A percentile compares a stretch with the other conserved stretches of the same genome.
Conservation (phyloP, 2,113 vertebrate species). For the Tamias sibiricus region DNA sequence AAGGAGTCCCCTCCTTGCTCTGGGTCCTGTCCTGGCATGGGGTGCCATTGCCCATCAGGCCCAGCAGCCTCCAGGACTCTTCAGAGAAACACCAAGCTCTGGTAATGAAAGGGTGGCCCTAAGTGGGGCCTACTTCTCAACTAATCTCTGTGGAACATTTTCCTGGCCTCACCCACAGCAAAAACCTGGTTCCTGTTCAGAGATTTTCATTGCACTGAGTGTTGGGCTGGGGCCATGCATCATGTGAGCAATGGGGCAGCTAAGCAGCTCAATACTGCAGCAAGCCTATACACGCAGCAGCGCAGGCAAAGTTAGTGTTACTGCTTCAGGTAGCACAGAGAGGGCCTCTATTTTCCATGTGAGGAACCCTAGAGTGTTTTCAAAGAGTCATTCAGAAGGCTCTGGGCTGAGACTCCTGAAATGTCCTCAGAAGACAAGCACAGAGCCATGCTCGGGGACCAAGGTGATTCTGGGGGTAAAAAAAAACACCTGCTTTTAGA, state of each 20-base stretch:
- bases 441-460: not conserved
- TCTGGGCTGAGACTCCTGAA: not conserved
- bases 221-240: not conserved
- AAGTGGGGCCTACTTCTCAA: not conserved
- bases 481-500: not conserved
- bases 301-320: rapidly evolving
- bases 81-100: not conserved
- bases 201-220: not conserved
- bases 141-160: not conserved
- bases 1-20: not conserved
- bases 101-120: not conserved
- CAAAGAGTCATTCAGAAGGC: not conserved
- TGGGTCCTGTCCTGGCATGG: not conserved
- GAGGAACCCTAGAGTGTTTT: not conserved
- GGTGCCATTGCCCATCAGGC: not conserved
- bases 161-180: not conserved
- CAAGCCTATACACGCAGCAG: not conserved
- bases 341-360: not conserved
- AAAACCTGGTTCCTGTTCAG: not conserved
- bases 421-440: not conserved
- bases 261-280: rapidly evolving
- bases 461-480: not conserved
- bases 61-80: not conserved
- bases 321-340: not conserved
- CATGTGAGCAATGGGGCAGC: not conserved